A percentile compares a stretch with the other conserved stretches of the same genome.
Conservation (phyloP, 2,888 invertebrate genomes). For the Trissonchulus latispiculum region DNA sequence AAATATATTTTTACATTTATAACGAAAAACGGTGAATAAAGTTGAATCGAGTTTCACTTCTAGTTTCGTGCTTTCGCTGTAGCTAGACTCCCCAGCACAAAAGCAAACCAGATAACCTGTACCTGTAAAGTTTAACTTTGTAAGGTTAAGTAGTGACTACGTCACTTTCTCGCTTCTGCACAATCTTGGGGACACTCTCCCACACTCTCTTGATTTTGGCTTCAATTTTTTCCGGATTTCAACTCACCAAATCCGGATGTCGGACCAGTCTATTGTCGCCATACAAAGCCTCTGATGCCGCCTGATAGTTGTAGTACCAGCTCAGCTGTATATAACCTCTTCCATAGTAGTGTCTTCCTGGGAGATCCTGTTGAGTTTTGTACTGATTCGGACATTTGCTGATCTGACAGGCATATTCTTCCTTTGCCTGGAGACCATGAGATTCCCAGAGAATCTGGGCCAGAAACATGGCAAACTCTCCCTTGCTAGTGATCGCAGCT, state of each 20-base stretch:
- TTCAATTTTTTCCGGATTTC: too few relatives aligned
- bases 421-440: constrained; percentile 15
- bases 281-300: constrained; percentile 25
- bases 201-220: too few relatives aligned
- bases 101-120: too few relatives aligned
- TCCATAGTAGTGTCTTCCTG: constrained; percentile 24
- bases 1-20: too few relatives aligned
- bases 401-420: constrained; percentile 14
- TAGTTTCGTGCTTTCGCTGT: too few relatives aligned
- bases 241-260: constrained; percentile 24
- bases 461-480: constrained; percentile 27
- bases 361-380: neutral
- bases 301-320: constrained; percentile 24
- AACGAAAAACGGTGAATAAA: too few relatives aligned
- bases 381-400: constrained; percentile 3
- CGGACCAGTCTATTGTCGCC: constrained; percentile 22
- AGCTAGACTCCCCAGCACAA: too few relatives aligned
- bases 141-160: too few relatives aligned
- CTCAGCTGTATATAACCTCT: constrained; percentile 27
- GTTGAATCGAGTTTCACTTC: too few relatives aligned
- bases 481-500: constrained; percentile 23
- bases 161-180: too few relatives aligned
- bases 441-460: constrained; percentile 29
- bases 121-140: too few relatives aligned
- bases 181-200: too few relatives aligned